Base-by-base conservation (phyloP, 2,797 vertebrate genomes). In the Cyprinella venusta region DNA sequence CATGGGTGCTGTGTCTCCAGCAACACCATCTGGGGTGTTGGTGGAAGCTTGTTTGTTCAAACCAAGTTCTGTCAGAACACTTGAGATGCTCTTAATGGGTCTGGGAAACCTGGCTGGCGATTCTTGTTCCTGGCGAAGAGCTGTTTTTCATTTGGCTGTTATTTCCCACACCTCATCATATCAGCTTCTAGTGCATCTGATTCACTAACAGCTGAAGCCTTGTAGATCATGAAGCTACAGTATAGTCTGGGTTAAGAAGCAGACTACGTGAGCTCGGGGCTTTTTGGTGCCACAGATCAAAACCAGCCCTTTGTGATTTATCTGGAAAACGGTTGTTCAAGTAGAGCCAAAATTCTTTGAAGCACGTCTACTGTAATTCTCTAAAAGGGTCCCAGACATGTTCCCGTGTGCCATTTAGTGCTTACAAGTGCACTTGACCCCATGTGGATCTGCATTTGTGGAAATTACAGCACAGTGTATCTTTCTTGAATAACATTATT, bases 1-100 rank as follows among this genome's bases (percentile, higher is more conserved):
- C 36, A 19, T 81, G 79, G 87, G 85, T 92, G 92, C 85, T 67
- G 74, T 61, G 86, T 92, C 90, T 94, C 92, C 90, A 87, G 86
- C 80, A 85, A 93, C 94, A 93, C 93, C 93, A 91, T 92, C 88
- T 89, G 86, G 84, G 82, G 85, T 48, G 86, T 87, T 88, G 75
- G 91, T 90, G 76, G 88, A 54, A 85, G 86, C 87, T 89, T 82
- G 65, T 87, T 87, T 52, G 84, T 89, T 89, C 86, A 84, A 84
- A 90, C 48, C 24, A 67, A 78, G 72, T 84, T 89, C 89, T 86
- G 91, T 88, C 65, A 2, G 89, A 91, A 87, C 80, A 84, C 91
- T 93, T 86, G 78, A 86, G 80, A 56, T 69, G 71, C 91, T 82
- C 89, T 93, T 88, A 77, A 81, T 79, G 56, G 72, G 86, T 87